Evolutionary conservation across 2,888 invertebrate species (phyloP), one percentile per base, ranked within the genome.

Genomic region (Eremobia ochroleuca): DNA sequence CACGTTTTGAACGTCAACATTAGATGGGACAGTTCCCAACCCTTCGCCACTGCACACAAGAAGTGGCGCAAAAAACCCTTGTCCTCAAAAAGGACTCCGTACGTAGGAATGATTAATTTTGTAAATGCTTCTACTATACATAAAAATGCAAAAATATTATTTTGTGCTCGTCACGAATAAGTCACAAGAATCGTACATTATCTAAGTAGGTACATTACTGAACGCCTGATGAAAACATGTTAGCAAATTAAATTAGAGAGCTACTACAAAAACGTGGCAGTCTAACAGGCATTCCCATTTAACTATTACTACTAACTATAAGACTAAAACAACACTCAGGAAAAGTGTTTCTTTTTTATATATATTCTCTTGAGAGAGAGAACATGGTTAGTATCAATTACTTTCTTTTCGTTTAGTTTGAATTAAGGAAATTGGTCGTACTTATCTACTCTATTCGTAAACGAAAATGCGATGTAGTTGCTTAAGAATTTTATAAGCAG

Each of bases 191-290:
- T 37, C 15, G 9, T 49, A 67, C 6, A 6, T 21, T 21, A 68
- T 21, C 65, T 28, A 9, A 34, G 5, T 49, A 31, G 9, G 4
- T 46, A 67, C 11, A 43, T 31, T n/a, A 59, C 13, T 8, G 6
- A 69, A 70, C 85, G 83, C 83, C 85, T 83, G 52, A 59, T 40
- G 13, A 62, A 67, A 81, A 55, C 13, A 31, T 59, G 62, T 73
- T 58, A 70, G 85, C 85, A 81, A 85, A 64, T 73, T 65, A 34
- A 76, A 66, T 73, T 18, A 55, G 25, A 28, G 13, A 40, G 55
- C 37, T 58, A 52, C 71, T 40, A 62, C n/a, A 55, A 61, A 61
- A 43, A 1, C 28, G 21, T 21, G 21, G 2, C 25, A 1, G 25
- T 31, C 15, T 3, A n/a, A 21, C 73, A 75, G 75, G 81, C 81